Conservation (phyloP, 2,797 vertebrate species). For the Hybognathus amarus region DNA sequence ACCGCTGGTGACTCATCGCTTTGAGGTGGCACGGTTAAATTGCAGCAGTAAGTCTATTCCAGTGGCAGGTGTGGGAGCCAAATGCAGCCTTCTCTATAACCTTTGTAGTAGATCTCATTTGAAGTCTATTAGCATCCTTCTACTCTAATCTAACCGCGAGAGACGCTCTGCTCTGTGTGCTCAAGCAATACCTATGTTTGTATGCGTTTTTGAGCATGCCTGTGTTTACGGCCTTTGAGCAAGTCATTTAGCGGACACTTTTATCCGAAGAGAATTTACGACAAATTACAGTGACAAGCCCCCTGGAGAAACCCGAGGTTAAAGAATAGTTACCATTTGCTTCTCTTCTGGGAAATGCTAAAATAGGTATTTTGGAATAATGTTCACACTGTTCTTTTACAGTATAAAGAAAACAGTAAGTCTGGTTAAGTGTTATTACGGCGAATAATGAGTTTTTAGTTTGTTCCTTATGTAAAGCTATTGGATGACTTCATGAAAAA, state of each 20-base stretch:
- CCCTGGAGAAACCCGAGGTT: neutral
- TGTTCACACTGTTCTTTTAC: neutral
- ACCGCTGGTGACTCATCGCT: conserved; percentile 4
- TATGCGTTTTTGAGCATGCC: neutral
- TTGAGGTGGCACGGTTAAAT: conserved; percentile 11
- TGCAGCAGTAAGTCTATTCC: conserved; percentile 19
- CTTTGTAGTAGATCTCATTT: conserved; percentile 33
- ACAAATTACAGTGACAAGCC: conserved; percentile 16
- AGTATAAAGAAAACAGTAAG: neutral
- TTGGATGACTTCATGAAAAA: neutral
- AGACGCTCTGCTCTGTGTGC: neutral
- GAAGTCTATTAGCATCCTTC: conserved; percentile 34
- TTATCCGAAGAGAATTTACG: neutral
- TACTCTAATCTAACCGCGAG: conserved; percentile 7
- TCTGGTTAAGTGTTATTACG: neutral
- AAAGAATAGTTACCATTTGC: neutral
- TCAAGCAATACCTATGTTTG: neutral
- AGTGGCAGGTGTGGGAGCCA: neutral
- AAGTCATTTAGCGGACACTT: neutral
- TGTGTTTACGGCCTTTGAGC: neutral
- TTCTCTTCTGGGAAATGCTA: neutral
- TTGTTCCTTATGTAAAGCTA: neutral
- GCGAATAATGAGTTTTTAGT: neutral
- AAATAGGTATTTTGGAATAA: neutral
- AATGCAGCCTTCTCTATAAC: conserved; percentile 1